Percentiles rank a stretch among this genome's conserved stretches.
phyloP scores from a whole-genome alignment of 2,888 invertebrate species.

The Meta bourneti region DNA sequence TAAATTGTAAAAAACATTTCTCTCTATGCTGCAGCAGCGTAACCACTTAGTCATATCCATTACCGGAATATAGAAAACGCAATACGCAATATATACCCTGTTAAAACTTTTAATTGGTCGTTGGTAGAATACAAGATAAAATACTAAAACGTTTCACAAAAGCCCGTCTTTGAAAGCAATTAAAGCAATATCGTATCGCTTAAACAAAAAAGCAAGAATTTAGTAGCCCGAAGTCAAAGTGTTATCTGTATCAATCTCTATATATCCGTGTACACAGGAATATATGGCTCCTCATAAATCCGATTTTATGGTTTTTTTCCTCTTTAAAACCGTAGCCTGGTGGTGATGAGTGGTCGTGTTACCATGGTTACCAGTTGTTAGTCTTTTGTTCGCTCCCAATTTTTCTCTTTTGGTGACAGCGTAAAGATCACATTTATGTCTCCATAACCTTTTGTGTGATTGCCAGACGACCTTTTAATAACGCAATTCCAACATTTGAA shows the following conservation, averaged over 20 bases:
- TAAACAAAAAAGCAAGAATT: neutral
- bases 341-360: conserved; percentile 12
- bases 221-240: neutral
- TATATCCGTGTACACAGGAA: neutral
- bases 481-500: conserved; percentile 19
- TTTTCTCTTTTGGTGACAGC: neutral
- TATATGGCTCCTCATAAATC: conserved; percentile 18
- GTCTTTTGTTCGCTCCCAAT: conserved; percentile 33
- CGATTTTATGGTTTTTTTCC: conserved; percentile 8
- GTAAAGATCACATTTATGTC: conserved; percentile 21
- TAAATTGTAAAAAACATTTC: too few relatives aligned
- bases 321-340: conserved; percentile 2
- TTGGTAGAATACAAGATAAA: too few relatives aligned
- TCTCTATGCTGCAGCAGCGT: too few relatives aligned
- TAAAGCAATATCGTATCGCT: neutral
- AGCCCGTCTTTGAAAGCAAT: neutral
- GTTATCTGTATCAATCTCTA: neutral
- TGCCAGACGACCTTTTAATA: conserved; percentile 32
- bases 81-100: too few relatives aligned
- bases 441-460: neutral
- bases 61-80: too few relatives aligned
- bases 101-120: too few relatives aligned
- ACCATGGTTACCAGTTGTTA: conserved; percentile 29
- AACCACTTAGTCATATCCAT: too few relatives aligned
- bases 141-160: neutral